Evolutionary conservation across 2,888 invertebrate species (phyloP), one percentile per base, ranked within the genome.

Genomic region (Yponomeuta plumbellus): DNA sequence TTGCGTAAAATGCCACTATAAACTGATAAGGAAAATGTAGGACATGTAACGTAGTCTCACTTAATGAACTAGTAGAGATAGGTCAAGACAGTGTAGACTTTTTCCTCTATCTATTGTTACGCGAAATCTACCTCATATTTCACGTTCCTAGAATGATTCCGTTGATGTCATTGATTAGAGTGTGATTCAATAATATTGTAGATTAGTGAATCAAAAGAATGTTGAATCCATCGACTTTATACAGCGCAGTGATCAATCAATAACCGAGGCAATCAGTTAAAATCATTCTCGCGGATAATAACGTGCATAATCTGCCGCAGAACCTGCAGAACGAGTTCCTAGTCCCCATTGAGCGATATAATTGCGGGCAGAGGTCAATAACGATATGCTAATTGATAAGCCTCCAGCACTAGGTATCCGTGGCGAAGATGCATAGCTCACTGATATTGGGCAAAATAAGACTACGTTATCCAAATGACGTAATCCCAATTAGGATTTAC

Each of bases 351-450:
- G 64, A 64, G 52, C 56, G 52, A 17, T 23, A 64, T 64, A 64
- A 64, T 64, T 64, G 52, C 56, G 44, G 64, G 56, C 64, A 64
- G 39, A 64, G 64, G 64, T 64, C 64, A 64, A 64, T 56, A 23
- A 56, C 21, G 52, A 64, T 64, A 64, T 26, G 61, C 21, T 23
- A 61, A 61, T 5, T 61, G 61, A 61, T 61, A 2, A 34, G 23
- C 23, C 23, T 61, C 6, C 23, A 21, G 0, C 39, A 26, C 11
- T 13, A n/a, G n/a, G n/a, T n/a, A 11, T 13, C 8, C 23, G 59
- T 13, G 59, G 21, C 6, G 56, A 34, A 56, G 2, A 4, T 59
- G 21, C n/a, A 23, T 6, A 59, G 26, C 26, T 26, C 26, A 26
- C 34, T 34, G 34, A 34, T 34, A 34, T 34, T 34, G 1, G 34